Conservation (phyloP, 2,888 invertebrate genomes). For the Phortica okadai region DNA sequence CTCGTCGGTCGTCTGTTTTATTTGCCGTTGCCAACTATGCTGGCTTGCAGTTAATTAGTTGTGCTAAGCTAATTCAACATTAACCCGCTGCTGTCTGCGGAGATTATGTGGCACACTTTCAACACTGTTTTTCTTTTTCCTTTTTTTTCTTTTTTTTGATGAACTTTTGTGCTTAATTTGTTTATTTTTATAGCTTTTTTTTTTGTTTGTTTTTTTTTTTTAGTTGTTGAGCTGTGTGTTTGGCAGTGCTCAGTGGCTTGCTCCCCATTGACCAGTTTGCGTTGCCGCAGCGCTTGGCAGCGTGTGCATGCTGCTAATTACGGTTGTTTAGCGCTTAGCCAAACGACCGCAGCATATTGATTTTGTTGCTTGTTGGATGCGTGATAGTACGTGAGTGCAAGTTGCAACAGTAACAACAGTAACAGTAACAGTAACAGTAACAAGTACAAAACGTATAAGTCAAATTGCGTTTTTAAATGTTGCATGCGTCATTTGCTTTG, state of each 20-base stretch:
- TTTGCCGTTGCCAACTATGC: not conserved
- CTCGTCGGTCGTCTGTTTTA: not conserved
- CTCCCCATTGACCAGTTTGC: too few species aligned
- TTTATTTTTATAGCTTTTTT: not conserved
- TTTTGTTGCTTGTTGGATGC: not conserved
- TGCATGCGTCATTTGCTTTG: too few species aligned
- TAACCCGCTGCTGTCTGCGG: not conserved
- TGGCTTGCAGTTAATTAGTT: constrained; percentile 15
- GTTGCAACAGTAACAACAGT: constrained; percentile 1
- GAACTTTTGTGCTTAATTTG: not conserved
- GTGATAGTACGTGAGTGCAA: not conserved
- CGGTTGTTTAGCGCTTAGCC: not conserved
- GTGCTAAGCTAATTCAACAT: not conserved
- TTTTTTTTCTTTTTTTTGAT: not conserved
- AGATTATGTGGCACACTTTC: not conserved
- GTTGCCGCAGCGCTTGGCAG: too few species aligned
- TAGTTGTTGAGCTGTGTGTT: not conserved
- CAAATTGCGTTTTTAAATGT: not conserved
- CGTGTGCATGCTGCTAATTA: not conserved
- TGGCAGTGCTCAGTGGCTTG: too few species aligned
- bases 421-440: not conserved
- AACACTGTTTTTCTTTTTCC: not conserved
- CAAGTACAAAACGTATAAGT: not conserved
- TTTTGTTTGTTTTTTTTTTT: not conserved
- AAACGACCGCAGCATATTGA: constrained; percentile 16